Base-by-base conservation (phyloP, 2,888 invertebrate genomes). In the Protonemura montana region DNA sequence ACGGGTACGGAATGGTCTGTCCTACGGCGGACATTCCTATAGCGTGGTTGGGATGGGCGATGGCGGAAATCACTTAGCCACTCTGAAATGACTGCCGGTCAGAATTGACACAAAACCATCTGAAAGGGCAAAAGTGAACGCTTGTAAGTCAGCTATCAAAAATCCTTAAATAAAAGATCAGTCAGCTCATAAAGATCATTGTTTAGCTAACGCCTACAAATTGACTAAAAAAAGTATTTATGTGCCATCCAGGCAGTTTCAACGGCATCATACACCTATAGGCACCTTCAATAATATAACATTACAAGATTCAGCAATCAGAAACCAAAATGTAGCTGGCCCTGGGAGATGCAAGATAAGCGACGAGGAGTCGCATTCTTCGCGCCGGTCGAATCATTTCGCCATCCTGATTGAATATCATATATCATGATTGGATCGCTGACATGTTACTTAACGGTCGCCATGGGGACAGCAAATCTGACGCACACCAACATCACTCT, bases 401-500 rank as follows among this genome's bases (percentile, higher is more conserved):
- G 59, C 59, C 59, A 59, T 59, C 13, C 59, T 21, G 59, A 59
- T 59, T 21, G 59, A 59, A 59, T 59, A 59, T 59, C 59, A 21
- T 59, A 59, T 59, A 59, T 59, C 59, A 59, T 59, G 59, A 59
- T 59, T 21, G 59, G 59, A 59, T 59, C 59, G 59, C 59, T 59
- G 59, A 59, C 59, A 59, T 59, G 59, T 59, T 59, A 59, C 59
- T 59, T 59, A 59, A 59, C 59, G n/a, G n/a, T 21, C 59, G 59
- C 59, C 16, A 21, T 59, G 59, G 59, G 59, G 59, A 59, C 59
- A 59, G 59, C 13, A 59, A 59, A 21, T 21, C 21, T 21, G 16
- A 59, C 59, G 21, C 59, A 59, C 59, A 59, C 59, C 21, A 5
- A 41, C 41, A 41, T 41, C 41, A 41, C 41, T 41, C 41, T 5